phyloP scores from a whole-genome alignment of 2,888 invertebrate genomes.

The Polydesmus complanatus region DNA sequence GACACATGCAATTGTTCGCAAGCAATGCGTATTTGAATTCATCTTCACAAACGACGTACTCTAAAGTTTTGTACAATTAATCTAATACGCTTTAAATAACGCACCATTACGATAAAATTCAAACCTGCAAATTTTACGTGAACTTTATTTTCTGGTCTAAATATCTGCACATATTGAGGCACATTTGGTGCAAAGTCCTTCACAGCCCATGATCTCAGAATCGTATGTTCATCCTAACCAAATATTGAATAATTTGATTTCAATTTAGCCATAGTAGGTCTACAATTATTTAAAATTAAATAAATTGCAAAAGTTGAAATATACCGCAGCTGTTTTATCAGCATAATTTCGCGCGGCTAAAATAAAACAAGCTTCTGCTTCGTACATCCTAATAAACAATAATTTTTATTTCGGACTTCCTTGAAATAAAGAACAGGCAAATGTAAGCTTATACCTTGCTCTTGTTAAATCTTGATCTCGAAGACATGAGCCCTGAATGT shows the following conservation, averaged over 20 bases:
- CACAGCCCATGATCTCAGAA: slow-evolving; percentile 86
- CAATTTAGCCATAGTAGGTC: not conserved
- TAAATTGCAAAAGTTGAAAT: slow-evolving; percentile 22
- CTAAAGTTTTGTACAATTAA: too few species aligned
- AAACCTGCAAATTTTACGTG: slow-evolving; percentile 87
- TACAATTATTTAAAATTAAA: not conserved
- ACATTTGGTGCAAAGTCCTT: slow-evolving; percentile 95
- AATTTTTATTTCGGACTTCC: not conserved
- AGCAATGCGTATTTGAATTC: slow-evolving; percentile 96
- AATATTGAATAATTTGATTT: not conserved
- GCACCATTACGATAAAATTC: not conserved
- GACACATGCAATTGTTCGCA: slow-evolving; percentile 96
- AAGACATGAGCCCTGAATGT: slow-evolving; percentile 89
- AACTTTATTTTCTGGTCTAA: slow-evolving; percentile 93
- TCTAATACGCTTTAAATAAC: too few species aligned
- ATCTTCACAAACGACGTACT: slow-evolving; percentile 96
- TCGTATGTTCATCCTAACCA: slow-evolving; percentile 56
- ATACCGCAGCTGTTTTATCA: slow-evolving; percentile 85
- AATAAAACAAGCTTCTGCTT: slow-evolving; percentile 94
- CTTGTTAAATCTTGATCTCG: slow-evolving; percentile 90
- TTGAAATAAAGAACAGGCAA: not conserved
- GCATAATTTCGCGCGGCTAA: slow-evolving; percentile 90
- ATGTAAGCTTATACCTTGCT: slow-evolving; percentile 42
- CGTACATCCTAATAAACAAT: slow-evolving; percentile 57
- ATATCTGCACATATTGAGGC: slow-evolving; percentile 95